phyloP scores from a whole-genome alignment of 2,113 vertebrate species.

The Poeciliopsis occidentalis region DNA sequence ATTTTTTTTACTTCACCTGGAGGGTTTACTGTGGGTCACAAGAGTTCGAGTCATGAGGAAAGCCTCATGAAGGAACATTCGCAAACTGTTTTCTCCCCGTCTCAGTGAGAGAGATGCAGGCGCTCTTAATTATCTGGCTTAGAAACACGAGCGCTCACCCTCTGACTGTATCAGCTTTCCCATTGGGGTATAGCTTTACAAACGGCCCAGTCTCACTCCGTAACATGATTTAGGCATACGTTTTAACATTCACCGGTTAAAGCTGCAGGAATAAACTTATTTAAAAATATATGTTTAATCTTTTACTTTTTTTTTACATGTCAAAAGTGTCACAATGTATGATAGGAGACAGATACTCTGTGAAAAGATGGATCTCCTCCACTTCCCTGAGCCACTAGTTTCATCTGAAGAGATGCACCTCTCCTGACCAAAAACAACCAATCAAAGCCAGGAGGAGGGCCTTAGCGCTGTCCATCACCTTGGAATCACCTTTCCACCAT shows the following conservation, averaged over 20 bases:
- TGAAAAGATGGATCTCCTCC: too few species aligned
- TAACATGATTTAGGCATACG: neutral
- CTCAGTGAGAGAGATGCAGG: slow-evolving; percentile 40
- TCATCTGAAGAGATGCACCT: too few species aligned
- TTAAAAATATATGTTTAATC: too few species aligned
- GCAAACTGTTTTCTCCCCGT: slow-evolving; percentile 37
- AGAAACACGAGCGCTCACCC: slow-evolving; percentile 53
- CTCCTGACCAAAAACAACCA: too few species aligned
- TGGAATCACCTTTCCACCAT: too few species aligned
- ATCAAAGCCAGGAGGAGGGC: too few species aligned
- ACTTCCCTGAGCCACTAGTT: too few species aligned
- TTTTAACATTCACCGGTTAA: slow-evolving; percentile 6
- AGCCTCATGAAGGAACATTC: slow-evolving; percentile 30
- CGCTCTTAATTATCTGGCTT: slow-evolving; percentile 57
- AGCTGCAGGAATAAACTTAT: too few species aligned
- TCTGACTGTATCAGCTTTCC: slow-evolving; percentile 45
- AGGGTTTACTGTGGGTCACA: slow-evolving; percentile 38
- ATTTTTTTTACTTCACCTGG: slow-evolving; percentile 3
- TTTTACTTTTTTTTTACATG: too few species aligned
- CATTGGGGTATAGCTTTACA: neutral
- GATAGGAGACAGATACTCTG: too few species aligned
- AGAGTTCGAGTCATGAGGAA: slow-evolving; percentile 61
- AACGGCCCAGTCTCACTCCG: neutral
- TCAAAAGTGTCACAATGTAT: too few species aligned
- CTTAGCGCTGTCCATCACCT: too few species aligned